Evolutionary conservation across 92 coral and sea anemone genomes (phyloP), one percentile per base, ranked within the genome.

Genomic region (Epizoanthus rinbou): DNA sequence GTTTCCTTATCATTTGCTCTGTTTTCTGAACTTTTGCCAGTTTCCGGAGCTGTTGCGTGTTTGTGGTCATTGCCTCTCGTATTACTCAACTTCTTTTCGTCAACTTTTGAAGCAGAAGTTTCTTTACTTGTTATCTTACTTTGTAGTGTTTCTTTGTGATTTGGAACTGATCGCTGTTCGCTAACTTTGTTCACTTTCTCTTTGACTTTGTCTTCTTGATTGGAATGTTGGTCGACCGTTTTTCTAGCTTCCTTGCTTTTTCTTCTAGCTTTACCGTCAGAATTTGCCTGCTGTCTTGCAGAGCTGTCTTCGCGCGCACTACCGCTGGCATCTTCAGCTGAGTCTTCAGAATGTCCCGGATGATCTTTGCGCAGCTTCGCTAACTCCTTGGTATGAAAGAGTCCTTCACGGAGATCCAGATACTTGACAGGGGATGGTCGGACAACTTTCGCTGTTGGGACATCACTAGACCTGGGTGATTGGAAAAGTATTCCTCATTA

Each of bases 301-400:
- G 52, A 35, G 25, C 8, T 78, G 16, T 78, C 58, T 18, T 78
- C 66, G 39, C 8, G 63, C 13, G 82, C 39, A 63, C 5, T 54
- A 39, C 82, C 82, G 72, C 82, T 78, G 59, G 71, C 82, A 21
- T 78, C 82, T 35, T 78, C 70, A 15, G 82, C 10, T 43, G 82
- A 78, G 59, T 72, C 82, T 18, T 78, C 82, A 33, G 82, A 78
- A 22, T 56, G 47, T 35, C 71, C 71, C 82, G 69, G 71, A 78
- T 62, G 82, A 9, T 78, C 82, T 22, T 62, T 62, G 64, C 41
- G 82, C 23, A 78, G 24, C 3, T 19, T 50, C 0, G 68, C 81
- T 9, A 75, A 57, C n/a, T 78, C 70, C 72, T 62, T 62, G 8
- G 59, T 58, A 45, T 78, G 43, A 24, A 78, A 31, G 45, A 78